Conservation (phyloP, 2,113 vertebrate genomes). For the Cyprinodon variegatus region DNA sequence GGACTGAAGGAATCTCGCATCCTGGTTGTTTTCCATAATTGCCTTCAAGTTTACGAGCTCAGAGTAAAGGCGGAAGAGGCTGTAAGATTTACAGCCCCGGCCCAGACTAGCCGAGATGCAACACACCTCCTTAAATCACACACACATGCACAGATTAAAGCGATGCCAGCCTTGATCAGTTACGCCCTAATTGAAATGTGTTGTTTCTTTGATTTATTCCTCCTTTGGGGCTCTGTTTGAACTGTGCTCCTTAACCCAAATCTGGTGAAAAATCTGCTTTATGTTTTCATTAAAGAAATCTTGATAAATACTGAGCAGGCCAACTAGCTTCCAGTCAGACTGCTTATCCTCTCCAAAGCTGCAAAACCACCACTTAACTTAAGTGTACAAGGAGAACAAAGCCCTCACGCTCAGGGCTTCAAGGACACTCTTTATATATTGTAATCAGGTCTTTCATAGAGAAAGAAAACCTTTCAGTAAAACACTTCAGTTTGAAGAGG, state of each 20-base stretch:
- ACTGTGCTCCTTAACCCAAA: not conserved
- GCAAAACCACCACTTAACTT: slow-evolving; percentile 20
- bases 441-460: slow-evolving; percentile 37
- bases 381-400: slow-evolving; percentile 46
- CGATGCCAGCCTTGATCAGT: slow-evolving; percentile 39
- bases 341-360: slow-evolving; percentile 33
- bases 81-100: slow-evolving; percentile 69
- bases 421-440: slow-evolving; percentile 34
- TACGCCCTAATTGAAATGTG: slow-evolving; percentile 55
- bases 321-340: not conserved
- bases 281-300: not conserved
- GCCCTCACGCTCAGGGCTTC: slow-evolving; percentile 26
- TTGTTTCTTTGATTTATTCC: slow-evolving; percentile 42
- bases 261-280: not conserved
- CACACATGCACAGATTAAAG: slow-evolving; percentile 53
- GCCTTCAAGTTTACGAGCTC: slow-evolving; percentile 57
- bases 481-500: slow-evolving; percentile 35
- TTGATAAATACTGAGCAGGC: not conserved
- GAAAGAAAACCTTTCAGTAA: slow-evolving; percentile 47
- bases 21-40: slow-evolving; percentile 74
- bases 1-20: slow-evolving; percentile 61
- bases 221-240: slow-evolving; percentile 27
- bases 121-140: slow-evolving; percentile 27
- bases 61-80: slow-evolving; percentile 50
- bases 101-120: slow-evolving; percentile 29